Conservation (phyloP, 2,888 invertebrate species). For the Agrochola litura region DNA sequence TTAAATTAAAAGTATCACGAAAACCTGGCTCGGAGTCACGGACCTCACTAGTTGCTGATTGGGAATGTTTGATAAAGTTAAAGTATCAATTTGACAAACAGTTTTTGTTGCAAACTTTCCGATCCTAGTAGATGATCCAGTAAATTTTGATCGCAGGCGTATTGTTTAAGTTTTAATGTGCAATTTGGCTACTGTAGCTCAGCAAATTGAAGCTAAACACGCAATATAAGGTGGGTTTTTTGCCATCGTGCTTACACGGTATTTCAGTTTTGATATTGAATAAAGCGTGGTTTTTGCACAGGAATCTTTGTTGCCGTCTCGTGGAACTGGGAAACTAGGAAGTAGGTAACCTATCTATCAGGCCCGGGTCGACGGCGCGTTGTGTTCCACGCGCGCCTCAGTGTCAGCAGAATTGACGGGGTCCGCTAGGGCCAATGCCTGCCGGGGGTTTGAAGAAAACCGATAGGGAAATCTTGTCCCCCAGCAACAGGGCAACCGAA, state of each 20-base stretch:
- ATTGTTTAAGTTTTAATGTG: conserved; percentile 53
- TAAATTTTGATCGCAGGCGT: conserved; percentile 18
- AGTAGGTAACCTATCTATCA: background rate
- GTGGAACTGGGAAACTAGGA: background rate
- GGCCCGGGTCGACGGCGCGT: too few relatives aligned
- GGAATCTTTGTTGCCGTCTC: background rate
- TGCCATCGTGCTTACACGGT: background rate
- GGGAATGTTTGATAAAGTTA: conserved; percentile 19
- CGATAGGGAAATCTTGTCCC: too few relatives aligned
- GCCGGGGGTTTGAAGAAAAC: too few relatives aligned
- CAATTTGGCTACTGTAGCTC: conserved; percentile 34
- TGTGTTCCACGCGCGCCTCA: too few relatives aligned
- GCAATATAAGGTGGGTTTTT: conserved; percentile 34
- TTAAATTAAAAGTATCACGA: conserved; percentile 18
- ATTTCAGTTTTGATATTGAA: background rate
- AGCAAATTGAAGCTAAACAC: conserved; percentile 41
- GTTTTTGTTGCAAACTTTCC: conserved; percentile 20
- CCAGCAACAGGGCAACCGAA: too few relatives aligned
- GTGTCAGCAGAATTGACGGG: too few relatives aligned
- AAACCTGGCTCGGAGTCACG: conserved; percentile 11
- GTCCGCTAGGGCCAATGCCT: too few relatives aligned
- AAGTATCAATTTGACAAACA: conserved; percentile 25
- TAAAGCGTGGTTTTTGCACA: background rate
- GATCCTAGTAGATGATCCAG: conserved; percentile 11
- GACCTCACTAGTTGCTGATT: conserved; percentile 20